A percentile compares a stretch with the other conserved stretches of the same genome.
These are phyloP conservation scores for Pseudomyrmex sp. DNA, from an alignment of 1,140 invertebrate species.

Conservation along the genomic window DNA sequence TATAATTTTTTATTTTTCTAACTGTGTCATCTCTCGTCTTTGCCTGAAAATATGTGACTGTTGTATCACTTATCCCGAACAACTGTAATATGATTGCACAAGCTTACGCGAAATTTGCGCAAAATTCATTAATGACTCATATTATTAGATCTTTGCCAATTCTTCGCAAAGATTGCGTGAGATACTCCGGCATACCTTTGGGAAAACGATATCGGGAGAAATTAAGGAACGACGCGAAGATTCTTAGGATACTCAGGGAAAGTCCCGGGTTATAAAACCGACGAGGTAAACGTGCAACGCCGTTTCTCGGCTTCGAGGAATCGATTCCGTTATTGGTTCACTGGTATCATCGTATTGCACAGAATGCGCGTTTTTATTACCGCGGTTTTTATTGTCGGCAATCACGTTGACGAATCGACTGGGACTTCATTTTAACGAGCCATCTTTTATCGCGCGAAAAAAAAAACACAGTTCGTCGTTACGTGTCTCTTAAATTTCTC, in stretches of 20 bases:
- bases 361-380: slow-evolving; percentile 39
- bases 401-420: slow-evolving; percentile 33
- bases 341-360: slow-evolving; percentile 20
- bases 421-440: slow-evolving; percentile 29
- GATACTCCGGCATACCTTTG: background rate
- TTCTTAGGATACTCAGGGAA: slow-evolving; percentile 18
- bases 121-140: background rate
- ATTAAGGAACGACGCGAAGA: background rate
- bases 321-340: slow-evolving; percentile 58
- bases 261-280: slow-evolving; percentile 30
- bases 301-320: slow-evolving; percentile 28
- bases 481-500: slow-evolving; percentile 7
- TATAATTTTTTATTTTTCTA: background rate
- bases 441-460: background rate
- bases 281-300: background rate
- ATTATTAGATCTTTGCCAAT: background rate
- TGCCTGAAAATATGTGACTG: background rate
- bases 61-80: background rate
- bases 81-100: background rate
- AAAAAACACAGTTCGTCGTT: slow-evolving; percentile 9
- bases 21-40: background rate
- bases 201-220: background rate
- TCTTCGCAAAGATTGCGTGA: background rate
- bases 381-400: slow-evolving; percentile 31
- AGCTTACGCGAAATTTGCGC: background rate